Conservation (phyloP, 2,797 vertebrate genomes). For the Epinephelus awoara region DNA sequence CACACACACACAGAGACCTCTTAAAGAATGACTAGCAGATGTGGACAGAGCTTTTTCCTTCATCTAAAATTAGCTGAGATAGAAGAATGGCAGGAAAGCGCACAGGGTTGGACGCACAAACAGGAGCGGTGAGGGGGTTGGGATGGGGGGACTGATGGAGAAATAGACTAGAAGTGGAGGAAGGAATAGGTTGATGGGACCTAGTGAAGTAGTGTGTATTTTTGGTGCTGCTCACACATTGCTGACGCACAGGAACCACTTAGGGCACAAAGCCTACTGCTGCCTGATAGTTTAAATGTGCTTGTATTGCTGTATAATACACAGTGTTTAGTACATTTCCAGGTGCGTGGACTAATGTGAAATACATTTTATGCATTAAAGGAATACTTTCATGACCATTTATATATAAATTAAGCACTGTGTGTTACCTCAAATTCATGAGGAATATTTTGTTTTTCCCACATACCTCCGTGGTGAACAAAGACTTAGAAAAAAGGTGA, state of each 20-base stretch:
- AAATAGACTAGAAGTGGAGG: slow-evolving; percentile 67
- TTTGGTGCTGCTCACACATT: slow-evolving; percentile 76
- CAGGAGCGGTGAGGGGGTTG: slow-evolving; percentile 34
- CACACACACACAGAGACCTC: slow-evolving; percentile 48
- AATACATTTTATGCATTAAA: slow-evolving; percentile 7
- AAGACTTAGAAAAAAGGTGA: too few relatives aligned
- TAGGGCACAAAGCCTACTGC: slow-evolving; percentile 57
- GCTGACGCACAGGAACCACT: slow-evolving; percentile 76
- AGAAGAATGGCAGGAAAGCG: slow-evolving; percentile 88
- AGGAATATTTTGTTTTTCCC: too few relatives aligned
- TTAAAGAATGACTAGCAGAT: slow-evolving; percentile 81
- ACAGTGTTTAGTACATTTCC: slow-evolving; percentile 6
- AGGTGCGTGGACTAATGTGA: slow-evolving; percentile 23
- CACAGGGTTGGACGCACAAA: slow-evolving; percentile 66
- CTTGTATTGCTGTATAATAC: slow-evolving; percentile 11
- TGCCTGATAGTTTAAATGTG: slow-evolving; percentile 32
- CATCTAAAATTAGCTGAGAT: slow-evolving; percentile 85
- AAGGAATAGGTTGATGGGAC: slow-evolving; percentile 77
- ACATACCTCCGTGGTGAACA: too few relatives aligned
- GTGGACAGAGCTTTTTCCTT: slow-evolving; percentile 80
- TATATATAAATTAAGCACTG: too few relatives aligned
- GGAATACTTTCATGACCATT: too few relatives aligned
- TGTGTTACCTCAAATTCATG: too few relatives aligned
- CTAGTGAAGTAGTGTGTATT: slow-evolving; percentile 75
- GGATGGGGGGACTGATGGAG: slow-evolving; percentile 49